These are phyloP conservation scores for Netta rufina DNA, from an alignment of 2,797 vertebrate species.

Conservation along the genomic window DNA sequence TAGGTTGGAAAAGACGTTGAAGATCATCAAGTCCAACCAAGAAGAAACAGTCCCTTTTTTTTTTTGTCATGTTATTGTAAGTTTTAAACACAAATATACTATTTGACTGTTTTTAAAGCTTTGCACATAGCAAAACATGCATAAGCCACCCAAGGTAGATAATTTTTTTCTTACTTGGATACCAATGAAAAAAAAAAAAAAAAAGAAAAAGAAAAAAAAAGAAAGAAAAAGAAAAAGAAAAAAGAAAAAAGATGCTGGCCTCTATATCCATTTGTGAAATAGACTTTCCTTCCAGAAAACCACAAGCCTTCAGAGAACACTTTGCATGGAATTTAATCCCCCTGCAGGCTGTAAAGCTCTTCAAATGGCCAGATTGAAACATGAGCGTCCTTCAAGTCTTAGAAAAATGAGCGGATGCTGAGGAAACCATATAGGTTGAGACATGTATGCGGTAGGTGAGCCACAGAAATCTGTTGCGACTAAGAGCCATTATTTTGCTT, in stretches of 20 bases:
- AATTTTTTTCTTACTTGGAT: not conserved
- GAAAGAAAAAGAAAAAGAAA: no score
- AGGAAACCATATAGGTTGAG: not conserved
- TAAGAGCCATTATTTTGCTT: not conserved
- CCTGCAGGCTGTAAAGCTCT: not conserved
- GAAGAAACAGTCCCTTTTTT: no score
- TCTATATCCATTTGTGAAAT: not conserved
- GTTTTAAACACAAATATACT: not conserved
- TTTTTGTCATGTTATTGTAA: not conserved
- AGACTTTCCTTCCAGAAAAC: not conserved
- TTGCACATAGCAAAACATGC: not conserved
- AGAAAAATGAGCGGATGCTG: not conserved
- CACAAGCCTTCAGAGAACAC: not conserved
- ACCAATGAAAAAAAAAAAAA: not conserved
- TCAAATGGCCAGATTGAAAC: not conserved
- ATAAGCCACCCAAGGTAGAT: not conserved
- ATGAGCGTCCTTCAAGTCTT: not conserved
- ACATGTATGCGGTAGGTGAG: not conserved
- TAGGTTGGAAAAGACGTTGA: no score
- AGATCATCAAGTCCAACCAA: no score
- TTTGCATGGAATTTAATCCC: rapidly evolving
- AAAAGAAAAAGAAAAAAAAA: no score
- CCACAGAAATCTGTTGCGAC: not conserved
- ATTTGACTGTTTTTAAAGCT: not conserved
- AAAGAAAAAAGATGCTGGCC: not conserved